phyloP scores from a whole-genome alignment of 2,113 vertebrate genomes.

The Zosterops japonicus region DNA sequence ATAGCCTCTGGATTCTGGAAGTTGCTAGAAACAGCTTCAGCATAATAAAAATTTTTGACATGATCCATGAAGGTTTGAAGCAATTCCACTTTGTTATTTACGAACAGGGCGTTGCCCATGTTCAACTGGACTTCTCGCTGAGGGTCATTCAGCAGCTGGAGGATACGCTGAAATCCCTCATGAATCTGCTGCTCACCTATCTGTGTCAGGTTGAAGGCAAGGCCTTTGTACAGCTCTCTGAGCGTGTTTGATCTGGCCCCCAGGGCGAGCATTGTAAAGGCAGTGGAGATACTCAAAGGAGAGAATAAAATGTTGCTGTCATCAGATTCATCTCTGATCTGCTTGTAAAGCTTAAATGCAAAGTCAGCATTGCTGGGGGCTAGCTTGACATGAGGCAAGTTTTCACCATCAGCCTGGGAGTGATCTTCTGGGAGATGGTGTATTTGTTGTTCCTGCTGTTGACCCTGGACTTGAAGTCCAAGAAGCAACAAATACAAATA shows the following conservation, averaged over 20 bases:
- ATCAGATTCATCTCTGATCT: not conserved
- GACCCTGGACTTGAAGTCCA: conserved; percentile 44
- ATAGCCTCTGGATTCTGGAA: conserved; percentile 70
- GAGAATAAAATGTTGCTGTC: conserved; percentile 84
- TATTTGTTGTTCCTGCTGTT: not conserved
- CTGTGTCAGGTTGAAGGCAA: conserved; percentile 71
- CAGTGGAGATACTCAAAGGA: conserved; percentile 81
- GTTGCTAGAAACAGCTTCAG: conserved; percentile 68
- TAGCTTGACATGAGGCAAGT: conserved; percentile 9
- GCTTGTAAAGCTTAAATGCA: conserved; percentile 79
- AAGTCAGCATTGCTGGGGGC: conserved; percentile 77
- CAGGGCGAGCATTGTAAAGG: conserved; percentile 79
- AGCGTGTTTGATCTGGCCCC: conserved; percentile 79
- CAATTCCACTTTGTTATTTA: conserved; percentile 60
- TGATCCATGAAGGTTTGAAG: conserved; percentile 66
- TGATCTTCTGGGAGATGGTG: not conserved
- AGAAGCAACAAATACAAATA: conserved; percentile 54
- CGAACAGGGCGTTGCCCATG: conserved; percentile 73
- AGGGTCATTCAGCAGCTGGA: conserved; percentile 67
- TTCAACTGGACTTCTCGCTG: conserved; percentile 43
- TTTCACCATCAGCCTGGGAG: not conserved
- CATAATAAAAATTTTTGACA: conserved; percentile 64
- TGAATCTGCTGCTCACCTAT: conserved; percentile 69
- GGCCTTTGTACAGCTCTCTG: conserved; percentile 72
- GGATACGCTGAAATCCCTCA: conserved; percentile 70